Evolutionary conservation across 2,888 invertebrate species (phyloP), one percentile per base, ranked within the genome.

Genomic region (Hydraecia micacea): DNA sequence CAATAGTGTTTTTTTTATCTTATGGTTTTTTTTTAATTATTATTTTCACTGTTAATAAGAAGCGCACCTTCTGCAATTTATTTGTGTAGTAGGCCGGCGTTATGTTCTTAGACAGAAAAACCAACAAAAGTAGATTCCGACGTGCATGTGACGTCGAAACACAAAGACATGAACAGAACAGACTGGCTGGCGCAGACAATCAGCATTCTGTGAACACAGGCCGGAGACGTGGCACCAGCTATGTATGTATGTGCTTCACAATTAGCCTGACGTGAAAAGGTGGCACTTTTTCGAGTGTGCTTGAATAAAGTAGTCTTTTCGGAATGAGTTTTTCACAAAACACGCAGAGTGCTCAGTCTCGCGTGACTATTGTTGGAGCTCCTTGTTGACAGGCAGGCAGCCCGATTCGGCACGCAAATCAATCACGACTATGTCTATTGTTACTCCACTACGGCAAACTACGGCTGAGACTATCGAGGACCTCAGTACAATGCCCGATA

Each of bases 91-190:
- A 18, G 55, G 8, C 21, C 11, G 2, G 15, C 8, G 32, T 21
- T 28, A 46, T 49, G 32, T 32, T 70, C 21, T 62, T n/a, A 62
- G 42, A 60, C 49, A 58, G 52, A 65, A 62, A 75, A 28, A 66
- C 36, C 32, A 73, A 76, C 86, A 76, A 69, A 69, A 77, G 21
- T 67, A 11, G 13, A n/a, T 18, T 7, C 60, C 68, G 42, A 13
- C 58, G 60, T 65, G 72, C 21, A 46, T 62, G 65, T 81, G 76
- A 66, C 77, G 69, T 77, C 63, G 66, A 62, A 1, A 36, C 15
- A 86, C 86, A 83, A 86, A 62, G 28, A 49, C 74, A 15, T 5
- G 36, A 66, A 67, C 55, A 39, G 18, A 66, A 32, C 55, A 49
- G 9, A 11, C 25, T 21, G 84, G 36, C 52, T 28, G 13, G 60